Conservation (phyloP, 2,888 invertebrate species). For the Brenthis daphne region DNA sequence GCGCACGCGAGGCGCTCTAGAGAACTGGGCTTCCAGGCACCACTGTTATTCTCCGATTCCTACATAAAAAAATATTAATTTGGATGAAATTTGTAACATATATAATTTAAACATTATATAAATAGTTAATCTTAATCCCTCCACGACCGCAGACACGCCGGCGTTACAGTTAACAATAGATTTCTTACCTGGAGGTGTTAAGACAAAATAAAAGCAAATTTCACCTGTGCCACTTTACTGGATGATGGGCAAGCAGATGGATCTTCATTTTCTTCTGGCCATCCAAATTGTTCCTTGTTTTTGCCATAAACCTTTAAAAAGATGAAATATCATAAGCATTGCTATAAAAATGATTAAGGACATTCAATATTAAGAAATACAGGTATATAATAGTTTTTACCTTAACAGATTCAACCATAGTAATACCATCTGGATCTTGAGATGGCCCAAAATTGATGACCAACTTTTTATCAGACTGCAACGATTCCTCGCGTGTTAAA, state of each 20-base stretch:
- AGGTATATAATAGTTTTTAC: slow-evolving; percentile 60
- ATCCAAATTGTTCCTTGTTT: slow-evolving; percentile 96
- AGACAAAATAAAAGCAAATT: slow-evolving; percentile 3
- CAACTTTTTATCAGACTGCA: slow-evolving; percentile 95
- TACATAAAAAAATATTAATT: slow-evolving; percentile 37
- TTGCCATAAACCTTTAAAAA: slow-evolving; percentile 89
- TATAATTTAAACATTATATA: no score
- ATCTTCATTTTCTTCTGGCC: slow-evolving; percentile 98
- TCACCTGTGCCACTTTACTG: slow-evolving; percentile 71
- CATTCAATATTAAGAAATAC: background rate
- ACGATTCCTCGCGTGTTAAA: slow-evolving; percentile 94
- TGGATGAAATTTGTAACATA: background rate
- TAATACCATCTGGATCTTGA: slow-evolving; percentile 92
- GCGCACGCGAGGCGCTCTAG: slow-evolving; percentile 74
- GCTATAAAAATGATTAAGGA: background rate
- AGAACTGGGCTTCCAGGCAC: slow-evolving; percentile 67
- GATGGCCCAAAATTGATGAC: slow-evolving; percentile 91
- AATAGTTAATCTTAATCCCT: background rate
- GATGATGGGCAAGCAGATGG: slow-evolving; percentile 73
- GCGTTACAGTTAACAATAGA: no score
- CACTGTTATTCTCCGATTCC: slow-evolving; percentile 62
- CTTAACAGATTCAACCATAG: slow-evolving; percentile 96
- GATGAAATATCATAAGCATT: slow-evolving; percentile 3
- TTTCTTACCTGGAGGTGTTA: no score
- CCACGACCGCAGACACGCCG: no score